phyloP scores from a whole-genome alignment of 1,140 invertebrate species.

The Hypsibius dujardini region DNA sequence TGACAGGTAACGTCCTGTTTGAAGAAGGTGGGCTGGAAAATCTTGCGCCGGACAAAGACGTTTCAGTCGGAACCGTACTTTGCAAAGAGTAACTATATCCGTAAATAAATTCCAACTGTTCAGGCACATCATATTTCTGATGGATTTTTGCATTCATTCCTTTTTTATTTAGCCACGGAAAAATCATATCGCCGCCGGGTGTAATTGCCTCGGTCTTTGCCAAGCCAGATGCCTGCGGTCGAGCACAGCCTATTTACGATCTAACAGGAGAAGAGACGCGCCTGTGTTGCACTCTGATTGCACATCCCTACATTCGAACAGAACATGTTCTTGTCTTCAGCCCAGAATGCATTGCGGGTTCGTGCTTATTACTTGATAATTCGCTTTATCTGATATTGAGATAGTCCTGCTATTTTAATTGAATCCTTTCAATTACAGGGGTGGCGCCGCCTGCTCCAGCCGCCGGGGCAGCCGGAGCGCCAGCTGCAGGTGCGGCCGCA shows the following conservation, averaged over 20 bases:
- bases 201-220: conserved; percentile 13
- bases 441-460: too few species aligned
- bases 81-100: conserved; percentile 17
- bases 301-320: conserved; percentile 2
- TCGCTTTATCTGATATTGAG: too few species aligned
- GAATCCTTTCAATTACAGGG: too few species aligned
- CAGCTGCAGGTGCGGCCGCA: neutral
- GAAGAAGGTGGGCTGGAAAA: conserved; percentile 16
- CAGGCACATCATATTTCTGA: too few species aligned
- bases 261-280: conserved; percentile 6
- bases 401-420: too few species aligned
- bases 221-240: conserved; percentile 14
- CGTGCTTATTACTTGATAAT: too few species aligned
- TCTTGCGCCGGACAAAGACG: conserved; percentile 1
- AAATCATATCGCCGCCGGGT: neutral
- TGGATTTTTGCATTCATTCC: neutral
- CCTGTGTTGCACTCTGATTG: conserved; percentile 5
- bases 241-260: neutral
- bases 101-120: too few species aligned
- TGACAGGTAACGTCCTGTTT: conserved; percentile 13
- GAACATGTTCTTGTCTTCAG: conserved; percentile 15
- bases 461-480: conserved; percentile 6
- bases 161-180: neutral
- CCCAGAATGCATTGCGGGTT: conserved; percentile 15
- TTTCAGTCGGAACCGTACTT: neutral